Evolutionary conservation across 2,113 vertebrate genomes (phyloP).

Genomic region (Saguinus midas): DNA sequence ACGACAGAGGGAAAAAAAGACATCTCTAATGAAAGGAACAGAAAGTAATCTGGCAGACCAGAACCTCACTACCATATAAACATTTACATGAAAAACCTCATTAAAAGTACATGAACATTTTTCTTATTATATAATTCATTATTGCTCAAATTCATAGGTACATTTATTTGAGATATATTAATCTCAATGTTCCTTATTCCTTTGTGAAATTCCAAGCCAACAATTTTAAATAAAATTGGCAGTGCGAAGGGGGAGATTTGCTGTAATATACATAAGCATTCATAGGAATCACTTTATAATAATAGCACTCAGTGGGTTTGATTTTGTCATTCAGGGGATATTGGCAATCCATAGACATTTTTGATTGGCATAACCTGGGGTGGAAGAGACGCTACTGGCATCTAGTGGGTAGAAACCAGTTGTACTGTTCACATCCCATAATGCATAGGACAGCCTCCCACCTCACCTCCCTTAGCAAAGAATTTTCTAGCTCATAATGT

Average conservation of each 20-base stretch:
- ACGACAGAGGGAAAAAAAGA: not conserved
- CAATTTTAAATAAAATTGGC: not conserved
- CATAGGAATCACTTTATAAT: not conserved
- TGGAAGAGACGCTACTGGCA: fast-evolving
- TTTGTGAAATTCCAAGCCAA: not conserved
- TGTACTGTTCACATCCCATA: no score
- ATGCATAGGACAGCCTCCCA: not conserved
- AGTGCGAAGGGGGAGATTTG: fast-evolving
- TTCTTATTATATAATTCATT: not conserved
- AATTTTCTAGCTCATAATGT: not conserved
- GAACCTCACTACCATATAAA: not conserved
- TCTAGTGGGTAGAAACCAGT: not conserved
- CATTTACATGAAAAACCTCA: not conserved
- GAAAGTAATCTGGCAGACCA: not conserved
- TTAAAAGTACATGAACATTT: not conserved
- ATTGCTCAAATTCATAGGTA: not conserved
- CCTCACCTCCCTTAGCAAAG: not conserved
- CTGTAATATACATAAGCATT: no score
- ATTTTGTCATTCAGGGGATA: not conserved
- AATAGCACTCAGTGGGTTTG: fast-evolving
- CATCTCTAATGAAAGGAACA: not conserved
- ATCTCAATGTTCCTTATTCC: not conserved
- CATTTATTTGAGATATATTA: not conserved
- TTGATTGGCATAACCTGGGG: not conserved
- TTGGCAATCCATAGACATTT: not conserved